Base-by-base conservation (phyloP, 2,113 vertebrate species). In the Connochaetes taurinus region DNA sequence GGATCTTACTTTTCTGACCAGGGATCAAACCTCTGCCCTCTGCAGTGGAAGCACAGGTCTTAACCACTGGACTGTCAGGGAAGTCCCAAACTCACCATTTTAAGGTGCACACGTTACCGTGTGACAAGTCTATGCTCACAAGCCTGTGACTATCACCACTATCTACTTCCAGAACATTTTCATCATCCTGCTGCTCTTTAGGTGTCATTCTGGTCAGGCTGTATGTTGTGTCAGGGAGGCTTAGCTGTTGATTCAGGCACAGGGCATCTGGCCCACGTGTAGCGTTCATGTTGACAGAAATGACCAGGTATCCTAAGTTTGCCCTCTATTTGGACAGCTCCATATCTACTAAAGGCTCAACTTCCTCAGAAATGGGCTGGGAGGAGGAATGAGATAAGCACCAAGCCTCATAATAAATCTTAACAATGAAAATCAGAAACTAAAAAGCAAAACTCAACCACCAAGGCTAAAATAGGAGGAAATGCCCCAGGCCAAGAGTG, bases 401-500 rank as follows among this genome's bases (percentile, higher is more conserved):
- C 1, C 12, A 15, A 78, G 19, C 71, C 87, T 90, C 43, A 6
- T 9, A 71, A 85, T 64, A 52, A 91, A 17, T 2, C 40, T 29
- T 2, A 64, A 60, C 10, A 29, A 47, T n/a, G 33, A 82, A 76
- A 81, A 80, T 74, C 5, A 21, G 57, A 74, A 78, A 4, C 21
- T 36, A 21, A n/a, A 94, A 95, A 84, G 74, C 45, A 74, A 80
- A 91, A 81, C 27, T 92, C 33, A 67, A 71, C 13, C 86, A 40
- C 57, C 31, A 52, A 33, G 27, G 17, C 31, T 57, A 40, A 88
- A 45, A 29, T 25, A 40, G 55, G 58, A 94, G 53, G 87, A 53
- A 55, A 33, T 50, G 29, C 58, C 29, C n/a, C 7, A 50, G 19
- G 60, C 23, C 29, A 40, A 23, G 25, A 45, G 4, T 76, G 58